phyloP scores from a whole-genome alignment of 2,113 vertebrate species.

The Nannobrachium achirus region DNA sequence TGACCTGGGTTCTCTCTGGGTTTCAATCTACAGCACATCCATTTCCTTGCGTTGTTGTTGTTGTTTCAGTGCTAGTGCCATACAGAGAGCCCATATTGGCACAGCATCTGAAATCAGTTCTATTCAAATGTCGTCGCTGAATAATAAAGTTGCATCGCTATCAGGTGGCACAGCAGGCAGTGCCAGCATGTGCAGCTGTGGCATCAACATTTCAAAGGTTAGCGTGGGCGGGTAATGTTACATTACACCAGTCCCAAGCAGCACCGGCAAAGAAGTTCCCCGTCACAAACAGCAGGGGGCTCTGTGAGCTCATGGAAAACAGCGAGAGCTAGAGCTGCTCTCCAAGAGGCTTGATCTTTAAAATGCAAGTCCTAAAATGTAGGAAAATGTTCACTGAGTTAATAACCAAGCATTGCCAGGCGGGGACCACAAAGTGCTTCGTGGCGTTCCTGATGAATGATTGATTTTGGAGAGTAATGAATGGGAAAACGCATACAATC shows the following conservation, averaged over 20 bases:
- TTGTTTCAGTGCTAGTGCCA: no score
- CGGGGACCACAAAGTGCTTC: slow-evolving; percentile 26
- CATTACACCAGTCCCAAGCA: background rate
- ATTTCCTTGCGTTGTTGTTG: no score
- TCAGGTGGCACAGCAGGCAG: background rate
- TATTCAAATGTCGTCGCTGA: background rate
- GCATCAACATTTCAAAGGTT: background rate
- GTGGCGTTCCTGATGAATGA: slow-evolving; percentile 12
- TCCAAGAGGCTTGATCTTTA: slow-evolving; percentile 19
- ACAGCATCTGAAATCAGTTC: no score
- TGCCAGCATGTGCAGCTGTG: background rate
- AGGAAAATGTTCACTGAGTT: slow-evolving; percentile 11
- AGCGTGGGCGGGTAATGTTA: background rate
- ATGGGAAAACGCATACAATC: background rate
- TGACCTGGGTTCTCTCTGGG: no score
- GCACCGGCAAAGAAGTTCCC: background rate
- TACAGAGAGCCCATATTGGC: no score
- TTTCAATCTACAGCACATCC: no score
- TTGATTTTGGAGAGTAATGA: slow-evolving; percentile 8
- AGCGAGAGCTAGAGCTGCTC: slow-evolving; percentile 3
- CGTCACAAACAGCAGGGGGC: slow-evolving; percentile 44
- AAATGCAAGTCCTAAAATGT: slow-evolving; percentile 31
- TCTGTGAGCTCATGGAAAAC: slow-evolving; percentile 42
- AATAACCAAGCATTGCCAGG: slow-evolving; percentile 11
- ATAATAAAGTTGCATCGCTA: background rate